Evolutionary conservation across 2,888 invertebrate genomes (phyloP).

Genomic region (Rotaria sp.): DNA sequence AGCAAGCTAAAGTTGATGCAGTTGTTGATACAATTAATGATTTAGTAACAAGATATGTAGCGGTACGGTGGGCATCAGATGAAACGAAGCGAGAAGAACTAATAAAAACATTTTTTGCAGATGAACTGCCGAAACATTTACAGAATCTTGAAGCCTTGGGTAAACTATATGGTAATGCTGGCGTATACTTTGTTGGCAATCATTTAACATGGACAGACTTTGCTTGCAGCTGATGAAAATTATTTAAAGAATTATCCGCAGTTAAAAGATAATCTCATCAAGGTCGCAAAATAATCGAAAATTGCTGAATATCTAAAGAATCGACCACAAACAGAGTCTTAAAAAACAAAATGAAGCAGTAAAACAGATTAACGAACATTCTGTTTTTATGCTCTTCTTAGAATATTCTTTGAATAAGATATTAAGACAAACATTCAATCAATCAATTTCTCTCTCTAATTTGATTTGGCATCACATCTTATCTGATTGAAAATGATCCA

Average conservation of each 20-base stretch:
- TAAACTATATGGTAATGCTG: constrained; percentile 19
- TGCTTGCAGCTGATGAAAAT: constrained; percentile 35
- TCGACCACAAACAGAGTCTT: constrained; percentile 42
- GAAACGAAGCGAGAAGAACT: constrained; percentile 30
- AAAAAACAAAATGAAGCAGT: too few species aligned
- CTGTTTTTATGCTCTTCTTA: too few species aligned
- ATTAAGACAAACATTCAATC: too few species aligned
- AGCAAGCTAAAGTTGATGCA: constrained; percentile 31
- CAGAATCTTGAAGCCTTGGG: neutral
- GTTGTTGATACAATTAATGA: constrained; percentile 33
- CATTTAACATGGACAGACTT: constrained; percentile 44
- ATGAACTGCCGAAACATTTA: constrained; percentile 29
- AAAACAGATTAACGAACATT: too few species aligned
- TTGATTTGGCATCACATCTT: too few species aligned
- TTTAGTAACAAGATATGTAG: neutral
- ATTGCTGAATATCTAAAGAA: constrained; percentile 44
- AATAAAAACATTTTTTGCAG: neutral
- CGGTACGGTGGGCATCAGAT: constrained; percentile 5
- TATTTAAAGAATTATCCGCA: constrained; percentile 42
- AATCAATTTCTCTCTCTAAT: too few species aligned
- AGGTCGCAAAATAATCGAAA: constrained; percentile 41
- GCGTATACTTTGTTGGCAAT: constrained; percentile 22
- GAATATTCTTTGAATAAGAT: too few species aligned
- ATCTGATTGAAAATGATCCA: too few species aligned
- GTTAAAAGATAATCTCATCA: constrained; percentile 41